Conservation (phyloP, 2,113 vertebrate genomes). For the Tragelaphus scriptus region DNA sequence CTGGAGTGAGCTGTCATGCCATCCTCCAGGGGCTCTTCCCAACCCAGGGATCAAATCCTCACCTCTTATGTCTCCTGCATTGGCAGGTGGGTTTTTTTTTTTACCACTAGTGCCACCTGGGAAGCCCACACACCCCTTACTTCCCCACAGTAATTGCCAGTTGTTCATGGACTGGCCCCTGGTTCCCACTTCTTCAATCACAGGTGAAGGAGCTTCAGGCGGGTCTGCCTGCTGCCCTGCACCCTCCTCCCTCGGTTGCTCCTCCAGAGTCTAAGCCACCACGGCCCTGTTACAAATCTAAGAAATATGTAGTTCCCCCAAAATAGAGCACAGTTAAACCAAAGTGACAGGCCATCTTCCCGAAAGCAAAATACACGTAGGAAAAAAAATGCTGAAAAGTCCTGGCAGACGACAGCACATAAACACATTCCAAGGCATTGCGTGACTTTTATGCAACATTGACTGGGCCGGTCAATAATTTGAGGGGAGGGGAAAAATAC, state of each 20-base stretch:
- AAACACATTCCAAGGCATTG: slow-evolving; percentile 60
- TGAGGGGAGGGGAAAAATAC: slow-evolving; percentile 67
- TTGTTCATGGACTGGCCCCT: not conserved
- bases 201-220: not conserved
- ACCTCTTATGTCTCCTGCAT: not conserved
- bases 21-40: not conserved
- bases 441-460: slow-evolving; percentile 71
- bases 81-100: not conserved
- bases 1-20: not conserved
- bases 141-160: not conserved
- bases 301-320: slow-evolving; percentile 58
- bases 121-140: not conserved
- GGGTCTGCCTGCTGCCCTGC: not conserved
- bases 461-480: slow-evolving; percentile 73
- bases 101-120: not conserved
- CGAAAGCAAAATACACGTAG: slow-evolving; percentile 39
- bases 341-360: slow-evolving; percentile 49
- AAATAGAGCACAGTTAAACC: slow-evolving; percentile 41
- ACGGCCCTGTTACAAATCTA: slow-evolving; percentile 68
- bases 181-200: not conserved
- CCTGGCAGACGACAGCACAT: slow-evolving; percentile 56
- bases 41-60: not conserved
- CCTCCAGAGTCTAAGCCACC: slow-evolving; percentile 50
- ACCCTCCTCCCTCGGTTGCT: not conserved
- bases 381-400: slow-evolving; percentile 47